phyloP scores from a whole-genome alignment of 2,888 invertebrate species.

The Girardia tigrina region DNA sequence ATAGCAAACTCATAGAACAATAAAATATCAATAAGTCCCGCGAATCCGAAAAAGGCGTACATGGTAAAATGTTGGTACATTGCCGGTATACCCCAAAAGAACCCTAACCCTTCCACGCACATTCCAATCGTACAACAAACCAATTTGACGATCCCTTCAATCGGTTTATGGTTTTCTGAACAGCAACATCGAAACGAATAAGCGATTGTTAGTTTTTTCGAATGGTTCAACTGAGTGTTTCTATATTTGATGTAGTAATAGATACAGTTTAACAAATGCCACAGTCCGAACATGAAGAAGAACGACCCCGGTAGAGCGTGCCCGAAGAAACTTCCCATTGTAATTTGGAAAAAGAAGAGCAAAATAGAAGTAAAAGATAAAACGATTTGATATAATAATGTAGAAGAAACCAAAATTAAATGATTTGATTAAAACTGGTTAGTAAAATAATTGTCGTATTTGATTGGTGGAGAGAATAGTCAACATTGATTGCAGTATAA shows the following conservation, averaged over 20 bases:
- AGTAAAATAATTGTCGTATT: too few species aligned
- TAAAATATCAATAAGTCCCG: conserved; percentile 50
- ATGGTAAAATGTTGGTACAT: conserved; percentile 54
- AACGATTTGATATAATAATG: too few species aligned
- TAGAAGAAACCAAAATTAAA: too few species aligned
- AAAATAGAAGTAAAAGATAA: too few species aligned
- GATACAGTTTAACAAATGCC: not conserved
- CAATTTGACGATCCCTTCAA: not conserved
- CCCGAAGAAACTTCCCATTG: conserved; percentile 51
- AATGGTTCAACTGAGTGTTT: not conserved
- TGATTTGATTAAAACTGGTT: too few species aligned
- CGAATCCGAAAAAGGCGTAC: conserved; percentile 53
- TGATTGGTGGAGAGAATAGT: too few species aligned
- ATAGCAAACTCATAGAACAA: conserved; percentile 42
- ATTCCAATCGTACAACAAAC: not conserved
- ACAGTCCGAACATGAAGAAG: conserved; percentile 42
- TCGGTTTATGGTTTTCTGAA: not conserved
- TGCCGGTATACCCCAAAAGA: too few species aligned
- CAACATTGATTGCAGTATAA: too few species aligned
- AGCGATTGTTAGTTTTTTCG: not conserved
- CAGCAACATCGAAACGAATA: not conserved
- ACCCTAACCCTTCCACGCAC: conserved; percentile 37
- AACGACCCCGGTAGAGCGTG: conserved; percentile 52
- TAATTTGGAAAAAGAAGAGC: too few species aligned
- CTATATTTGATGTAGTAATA: not conserved